Evolutionary conservation across 1,140 invertebrate genomes (phyloP).

Genomic region (Hormaphis cornu): DNA sequence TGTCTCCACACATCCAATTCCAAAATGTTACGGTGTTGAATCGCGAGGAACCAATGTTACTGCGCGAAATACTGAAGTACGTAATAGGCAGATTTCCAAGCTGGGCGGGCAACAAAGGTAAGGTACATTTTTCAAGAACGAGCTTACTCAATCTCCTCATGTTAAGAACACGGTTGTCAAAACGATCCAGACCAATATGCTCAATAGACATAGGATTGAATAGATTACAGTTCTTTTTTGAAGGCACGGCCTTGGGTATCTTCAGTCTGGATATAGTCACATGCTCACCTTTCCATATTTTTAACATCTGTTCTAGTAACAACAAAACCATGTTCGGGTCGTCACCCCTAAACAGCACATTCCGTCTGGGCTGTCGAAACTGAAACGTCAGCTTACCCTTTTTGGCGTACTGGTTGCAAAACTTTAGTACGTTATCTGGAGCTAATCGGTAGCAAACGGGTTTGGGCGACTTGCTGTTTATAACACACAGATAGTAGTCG

Average conservation of each 20-base stretch:
- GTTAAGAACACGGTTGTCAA: neutral
- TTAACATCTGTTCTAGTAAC: neutral
- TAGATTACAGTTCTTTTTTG: neutral
- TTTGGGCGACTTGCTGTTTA: neutral
- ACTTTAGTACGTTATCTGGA: neutral
- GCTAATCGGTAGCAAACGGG: neutral
- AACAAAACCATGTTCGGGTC: neutral
- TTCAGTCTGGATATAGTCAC: too few species aligned
- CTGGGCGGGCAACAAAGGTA: neutral
- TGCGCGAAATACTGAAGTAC: neutral
- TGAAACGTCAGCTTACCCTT: neutral
- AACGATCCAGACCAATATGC: neutral
- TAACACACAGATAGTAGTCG: neutral
- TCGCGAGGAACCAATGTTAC: neutral
- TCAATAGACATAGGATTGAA: neutral
- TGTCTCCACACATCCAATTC: neutral
- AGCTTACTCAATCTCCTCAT: neutral
- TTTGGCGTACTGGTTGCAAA: neutral
- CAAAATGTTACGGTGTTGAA: neutral
- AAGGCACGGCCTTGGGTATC: neutral
- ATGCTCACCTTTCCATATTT: neutral
- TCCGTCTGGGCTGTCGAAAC: neutral
- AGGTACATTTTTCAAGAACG: neutral
- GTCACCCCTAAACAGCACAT: neutral
- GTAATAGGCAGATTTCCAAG: neutral